Percentiles rank a stretch among this genome's conserved stretches.
phyloP scores from a whole-genome alignment of 1,140 invertebrate species.

The Drosophila elegans region DNA sequence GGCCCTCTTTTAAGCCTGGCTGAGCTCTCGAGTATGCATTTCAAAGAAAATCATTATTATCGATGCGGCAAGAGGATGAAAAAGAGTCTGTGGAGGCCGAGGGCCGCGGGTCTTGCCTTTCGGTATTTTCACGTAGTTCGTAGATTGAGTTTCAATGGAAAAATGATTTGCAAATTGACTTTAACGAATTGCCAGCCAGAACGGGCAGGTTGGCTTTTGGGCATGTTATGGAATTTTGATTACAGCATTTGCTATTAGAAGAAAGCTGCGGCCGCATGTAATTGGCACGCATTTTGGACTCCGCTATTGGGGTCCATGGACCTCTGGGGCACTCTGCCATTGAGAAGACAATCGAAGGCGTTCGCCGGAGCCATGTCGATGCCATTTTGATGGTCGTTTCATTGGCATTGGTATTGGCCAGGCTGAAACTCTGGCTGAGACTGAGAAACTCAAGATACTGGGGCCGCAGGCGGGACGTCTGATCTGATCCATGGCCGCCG shows the following conservation, averaged over 20 bases:
- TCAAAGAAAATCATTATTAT: constrained; percentile 84
- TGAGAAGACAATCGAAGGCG: constrained; percentile 37
- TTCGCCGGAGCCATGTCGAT: constrained; percentile 42
- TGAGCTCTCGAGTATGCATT: constrained; percentile 80
- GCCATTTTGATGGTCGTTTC: constrained; percentile 55
- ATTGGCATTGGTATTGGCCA: constrained; percentile 49
- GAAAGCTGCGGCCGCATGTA: constrained; percentile 45
- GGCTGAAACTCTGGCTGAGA: constrained; percentile 7
- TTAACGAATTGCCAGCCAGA: constrained; percentile 79
- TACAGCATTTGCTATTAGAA: constrained; percentile 69
- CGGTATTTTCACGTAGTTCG: constrained; percentile 79
- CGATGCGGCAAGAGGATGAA: constrained; percentile 66
- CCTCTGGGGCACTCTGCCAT: constrained; percentile 13
- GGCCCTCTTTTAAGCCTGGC: constrained; percentile 40
- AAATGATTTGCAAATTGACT: constrained; percentile 85
- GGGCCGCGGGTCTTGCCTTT: constrained; percentile 55
- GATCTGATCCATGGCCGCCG: constrained; percentile 49
- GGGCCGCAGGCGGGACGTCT: constrained; percentile 34
- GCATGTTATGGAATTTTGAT: constrained; percentile 79
- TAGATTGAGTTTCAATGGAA: constrained; percentile 84
- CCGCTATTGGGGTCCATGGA: constrained; percentile 5
- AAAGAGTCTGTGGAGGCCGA: constrained; percentile 18
- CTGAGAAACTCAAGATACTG: constrained; percentile 25
- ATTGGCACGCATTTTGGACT: constrained; percentile 71
- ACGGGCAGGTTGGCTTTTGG: constrained; percentile 49